phyloP scores from a whole-genome alignment of 2,888 invertebrate species.

The Microctonus aethiopoides region DNA sequence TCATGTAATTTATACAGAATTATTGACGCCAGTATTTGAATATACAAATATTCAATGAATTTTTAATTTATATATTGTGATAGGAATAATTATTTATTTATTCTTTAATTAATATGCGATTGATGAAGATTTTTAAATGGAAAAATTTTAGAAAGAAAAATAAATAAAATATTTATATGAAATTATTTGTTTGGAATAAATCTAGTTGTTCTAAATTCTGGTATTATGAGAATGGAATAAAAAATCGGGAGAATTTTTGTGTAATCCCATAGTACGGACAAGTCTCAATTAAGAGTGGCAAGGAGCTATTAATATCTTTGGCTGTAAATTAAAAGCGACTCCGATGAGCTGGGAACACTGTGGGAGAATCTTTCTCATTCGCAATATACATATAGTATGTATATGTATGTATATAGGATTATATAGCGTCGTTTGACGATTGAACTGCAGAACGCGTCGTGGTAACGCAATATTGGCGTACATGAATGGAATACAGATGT shows the following conservation, averaged over 20 bases:
- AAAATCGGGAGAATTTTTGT: constrained; percentile 36
- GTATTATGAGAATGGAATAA: constrained; percentile 29
- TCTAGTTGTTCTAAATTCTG: constrained; percentile 10
- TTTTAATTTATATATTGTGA: background rate
- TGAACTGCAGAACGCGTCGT: constrained; percentile 62
- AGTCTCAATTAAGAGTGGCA: constrained; percentile 43
- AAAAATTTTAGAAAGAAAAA: too few species aligned
- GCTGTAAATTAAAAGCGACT: constrained; percentile 58
- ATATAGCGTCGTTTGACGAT: constrained; percentile 25
- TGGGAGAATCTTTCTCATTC: constrained; percentile 14
- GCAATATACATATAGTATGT: background rate
- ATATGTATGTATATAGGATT: background rate
- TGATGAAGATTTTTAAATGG: too few species aligned
- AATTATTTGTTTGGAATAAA: too few species aligned
- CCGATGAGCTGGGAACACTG: constrained; percentile 55
- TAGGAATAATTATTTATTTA: too few species aligned
- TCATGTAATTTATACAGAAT: background rate
- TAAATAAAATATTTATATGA: too few species aligned
- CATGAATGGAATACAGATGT: constrained; percentile 59
- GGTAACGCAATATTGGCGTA: constrained; percentile 66
- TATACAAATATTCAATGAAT: constrained; percentile 38
- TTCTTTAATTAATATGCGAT: too few species aligned
- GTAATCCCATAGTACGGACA: constrained; percentile 36
- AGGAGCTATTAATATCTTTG: constrained; percentile 55
- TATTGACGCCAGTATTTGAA: constrained; percentile 24